A percentile compares a stretch with the other conserved stretches of the same genome.
These are phyloP conservation scores for Amblyornis subalaris DNA, from an alignment of 2,113 vertebrate genomes.

Conservation along the genomic window DNA sequence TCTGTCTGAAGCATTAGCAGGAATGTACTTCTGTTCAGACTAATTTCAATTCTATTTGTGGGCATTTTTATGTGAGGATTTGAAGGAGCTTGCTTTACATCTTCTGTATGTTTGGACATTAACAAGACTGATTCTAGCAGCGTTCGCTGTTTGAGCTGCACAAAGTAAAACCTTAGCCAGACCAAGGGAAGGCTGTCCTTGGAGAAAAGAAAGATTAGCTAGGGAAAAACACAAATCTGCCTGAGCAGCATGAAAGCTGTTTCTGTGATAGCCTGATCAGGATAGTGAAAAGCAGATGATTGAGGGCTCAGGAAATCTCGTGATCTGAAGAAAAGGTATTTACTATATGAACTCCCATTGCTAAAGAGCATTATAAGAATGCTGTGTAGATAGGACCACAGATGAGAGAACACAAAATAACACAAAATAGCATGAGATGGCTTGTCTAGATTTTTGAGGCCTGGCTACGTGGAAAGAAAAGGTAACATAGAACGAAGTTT, in stretches of 20 bases:
- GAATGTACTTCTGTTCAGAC: not conserved
- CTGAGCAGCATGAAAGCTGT: not conserved
- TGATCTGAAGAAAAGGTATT: conserved; percentile 11
- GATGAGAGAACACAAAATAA: not conserved
- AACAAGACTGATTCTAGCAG: not conserved
- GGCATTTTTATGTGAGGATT: not conserved
- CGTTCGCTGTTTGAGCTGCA: not conserved
- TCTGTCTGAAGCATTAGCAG: not conserved
- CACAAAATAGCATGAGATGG: not conserved
- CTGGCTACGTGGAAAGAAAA: not conserved
- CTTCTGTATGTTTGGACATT: not conserved
- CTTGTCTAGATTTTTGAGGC: not conserved
- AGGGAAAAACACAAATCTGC: not conserved
- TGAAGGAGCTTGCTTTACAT: not conserved
- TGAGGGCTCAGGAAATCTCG: not conserved
- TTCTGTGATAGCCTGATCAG: not conserved
- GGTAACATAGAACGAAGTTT: not conserved
- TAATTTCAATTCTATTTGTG: not conserved
- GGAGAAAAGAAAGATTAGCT: not conserved
- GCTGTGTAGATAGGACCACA: not conserved
- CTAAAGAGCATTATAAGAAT: not conserved
- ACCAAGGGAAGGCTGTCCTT: not conserved
- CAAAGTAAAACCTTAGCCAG: not conserved
- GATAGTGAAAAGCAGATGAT: conserved; percentile 9
- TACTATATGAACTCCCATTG: not conserved